These are phyloP conservation scores for Hipparchia sbordonii DNA, from an alignment of 2,888 invertebrate species.

Conservation along the genomic window DNA sequence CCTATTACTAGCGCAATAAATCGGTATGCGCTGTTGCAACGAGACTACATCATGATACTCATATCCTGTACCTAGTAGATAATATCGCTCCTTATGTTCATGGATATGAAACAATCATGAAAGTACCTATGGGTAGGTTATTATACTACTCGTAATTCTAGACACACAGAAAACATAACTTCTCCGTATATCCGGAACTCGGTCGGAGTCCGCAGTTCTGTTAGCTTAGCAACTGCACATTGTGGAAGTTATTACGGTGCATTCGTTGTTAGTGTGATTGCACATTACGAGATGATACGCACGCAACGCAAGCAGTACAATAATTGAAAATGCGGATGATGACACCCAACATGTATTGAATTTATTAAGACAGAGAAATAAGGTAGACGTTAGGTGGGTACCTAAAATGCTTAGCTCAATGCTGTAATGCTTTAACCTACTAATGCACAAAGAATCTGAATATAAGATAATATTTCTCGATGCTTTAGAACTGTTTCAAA, in stretches of 20 bases:
- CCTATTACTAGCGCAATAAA: no score
- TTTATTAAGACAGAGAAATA: no score
- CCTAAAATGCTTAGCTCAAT: no score
- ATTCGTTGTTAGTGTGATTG: slow-evolving; percentile 2
- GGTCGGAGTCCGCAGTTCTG: slow-evolving; percentile 20
- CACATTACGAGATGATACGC: neutral
- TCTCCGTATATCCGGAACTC: slow-evolving; percentile 16
- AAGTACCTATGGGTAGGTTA: neutral
- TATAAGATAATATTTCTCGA: no score
- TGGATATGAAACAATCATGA: neutral
- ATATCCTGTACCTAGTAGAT: neutral
- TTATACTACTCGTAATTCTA: neutral
- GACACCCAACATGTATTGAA: no score
- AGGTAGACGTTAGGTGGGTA: no score
- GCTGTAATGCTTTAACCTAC: no score
- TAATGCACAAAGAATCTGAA: no score
- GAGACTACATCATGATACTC: no score
- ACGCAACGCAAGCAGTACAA: neutral
- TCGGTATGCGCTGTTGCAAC: no score
- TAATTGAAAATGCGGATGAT: no score
- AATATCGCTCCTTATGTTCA: neutral
- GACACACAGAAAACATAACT: slow-evolving; percentile 5
- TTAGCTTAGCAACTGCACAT: slow-evolving; percentile 30
- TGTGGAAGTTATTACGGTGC: slow-evolving; percentile 30
- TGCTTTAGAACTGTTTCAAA: no score